Evolutionary conservation across 1,140 invertebrate species (phyloP).

Genomic region (Monomorium pharaonis): DNA sequence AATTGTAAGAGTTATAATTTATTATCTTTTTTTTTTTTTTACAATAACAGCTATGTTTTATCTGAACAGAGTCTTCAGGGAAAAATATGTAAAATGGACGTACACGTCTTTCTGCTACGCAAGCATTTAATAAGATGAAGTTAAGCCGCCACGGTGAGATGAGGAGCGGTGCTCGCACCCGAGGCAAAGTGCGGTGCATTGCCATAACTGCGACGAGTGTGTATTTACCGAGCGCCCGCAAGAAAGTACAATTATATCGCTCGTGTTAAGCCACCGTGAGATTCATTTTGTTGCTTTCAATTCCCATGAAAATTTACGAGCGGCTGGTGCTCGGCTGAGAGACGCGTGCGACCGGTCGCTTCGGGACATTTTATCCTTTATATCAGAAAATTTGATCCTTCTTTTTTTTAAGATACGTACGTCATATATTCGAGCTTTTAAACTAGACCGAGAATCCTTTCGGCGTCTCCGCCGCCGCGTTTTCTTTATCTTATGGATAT

Average conservation of each 20-base stretch:
- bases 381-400: not conserved
- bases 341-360: conserved; percentile 36
- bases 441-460: not conserved
- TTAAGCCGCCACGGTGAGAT: not conserved
- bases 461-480: not conserved
- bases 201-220: not conserved
- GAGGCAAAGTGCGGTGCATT: not conserved
- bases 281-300: conserved; percentile 57
- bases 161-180: not conserved
- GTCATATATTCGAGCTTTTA: not conserved
- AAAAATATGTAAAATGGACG: not conserved
- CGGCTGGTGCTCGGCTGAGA: conserved; percentile 49
- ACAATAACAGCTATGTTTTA: not conserved
- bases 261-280: conserved; percentile 40
- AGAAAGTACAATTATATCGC: conserved; percentile 64
- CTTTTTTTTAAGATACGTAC: not conserved
- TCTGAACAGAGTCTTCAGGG: not conserved
- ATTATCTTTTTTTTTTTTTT: not conserved
- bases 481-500: not conserved
- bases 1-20: not conserved
- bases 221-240: conserved; percentile 1
- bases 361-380: not conserved
- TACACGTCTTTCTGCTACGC: not conserved
- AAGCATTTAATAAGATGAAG: conserved; percentile 26
- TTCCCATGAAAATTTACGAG: conserved; percentile 73